Base-by-base conservation (phyloP, 2,113 vertebrate species). In the Melanocharis versteri region DNA sequence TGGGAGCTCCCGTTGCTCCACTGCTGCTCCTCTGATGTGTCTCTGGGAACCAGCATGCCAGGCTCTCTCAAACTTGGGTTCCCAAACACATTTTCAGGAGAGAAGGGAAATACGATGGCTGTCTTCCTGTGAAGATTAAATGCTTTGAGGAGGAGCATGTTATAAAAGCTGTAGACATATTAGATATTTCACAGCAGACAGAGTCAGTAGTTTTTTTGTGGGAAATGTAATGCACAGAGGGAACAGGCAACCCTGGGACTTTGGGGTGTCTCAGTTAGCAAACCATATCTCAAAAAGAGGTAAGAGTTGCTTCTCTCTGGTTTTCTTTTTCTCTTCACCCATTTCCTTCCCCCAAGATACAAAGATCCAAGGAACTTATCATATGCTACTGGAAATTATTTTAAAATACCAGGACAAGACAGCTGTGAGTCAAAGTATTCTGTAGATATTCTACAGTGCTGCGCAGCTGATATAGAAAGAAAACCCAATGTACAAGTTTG, bases 221-320 rank as follows among this genome's bases (percentile, higher is more conserved):
- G 37, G 15, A 65, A 56, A 11, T 0, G 0, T 26, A 54, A 23
- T 27, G 31, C 3, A 4, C 7, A 65, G 62, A 53, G 8, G 27
- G 35, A 66, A 62, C 27, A 62, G n/a, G 40, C 28, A 78, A n/a
- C 13, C 33, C 15, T 40, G 39, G 7, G 47, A 40, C 31, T 84
- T 87, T 1, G 3, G 24, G 37, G 19, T 37, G 20, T 31, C 35
- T 90, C 45, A 8, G 24, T 66, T 91, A 77, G n/a, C 50, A 91
- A 88, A 68, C 12, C 13, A 4, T 27, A 39, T 47, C 54, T 91
- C 6, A 2, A n/a, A 91, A 89, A 47, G 26, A 53, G 13, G 2
- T 47, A 28, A 51, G 24, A 19, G 11, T 30, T 73, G 6, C 51
- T 87, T 65, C 23, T 11, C 27, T 57, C 53, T 42, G 26, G 4